Evolutionary conservation across 2,888 invertebrate species (phyloP).

Genomic region (Rotaria socialis): DNA sequence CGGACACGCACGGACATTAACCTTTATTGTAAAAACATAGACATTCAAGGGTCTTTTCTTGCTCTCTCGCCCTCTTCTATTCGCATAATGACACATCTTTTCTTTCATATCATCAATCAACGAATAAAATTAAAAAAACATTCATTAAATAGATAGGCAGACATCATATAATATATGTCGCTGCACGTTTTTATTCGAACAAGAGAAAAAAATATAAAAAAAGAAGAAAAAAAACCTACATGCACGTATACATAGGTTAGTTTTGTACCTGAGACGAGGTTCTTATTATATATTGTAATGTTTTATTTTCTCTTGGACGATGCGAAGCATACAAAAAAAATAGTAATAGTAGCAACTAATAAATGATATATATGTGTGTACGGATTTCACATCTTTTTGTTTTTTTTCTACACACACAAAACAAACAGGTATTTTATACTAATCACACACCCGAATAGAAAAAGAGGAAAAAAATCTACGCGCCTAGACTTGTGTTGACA

Average conservation of each 20-base stretch:
- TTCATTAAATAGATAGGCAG: neutral
- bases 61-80: neutral
- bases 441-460: constrained; percentile 11
- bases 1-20: neutral
- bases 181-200: constrained; percentile 10
- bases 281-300: neutral
- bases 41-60: constrained; percentile 7
- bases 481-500: constrained; percentile 26
- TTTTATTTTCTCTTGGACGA: neutral
- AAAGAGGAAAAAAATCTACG: neutral
- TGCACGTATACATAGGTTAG: neutral
- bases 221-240: constrained; percentile 1
- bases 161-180: neutral
- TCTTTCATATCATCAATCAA: constrained; percentile 24
- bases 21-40: constrained; percentile 29
- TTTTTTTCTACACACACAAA: neutral
- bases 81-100: constrained; percentile 23
- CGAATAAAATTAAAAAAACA: neutral
- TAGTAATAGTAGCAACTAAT: constrained; percentile 8
- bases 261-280: constrained; percentile 8
- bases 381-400: neutral
- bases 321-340: constrained; percentile 20
- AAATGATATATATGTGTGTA: constrained; percentile 20
- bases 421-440: constrained; percentile 14
- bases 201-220: constrained; percentile 22